Evolutionary conservation across 2,888 invertebrate species (phyloP).

Genomic region (Uropetala carovei): DNA sequence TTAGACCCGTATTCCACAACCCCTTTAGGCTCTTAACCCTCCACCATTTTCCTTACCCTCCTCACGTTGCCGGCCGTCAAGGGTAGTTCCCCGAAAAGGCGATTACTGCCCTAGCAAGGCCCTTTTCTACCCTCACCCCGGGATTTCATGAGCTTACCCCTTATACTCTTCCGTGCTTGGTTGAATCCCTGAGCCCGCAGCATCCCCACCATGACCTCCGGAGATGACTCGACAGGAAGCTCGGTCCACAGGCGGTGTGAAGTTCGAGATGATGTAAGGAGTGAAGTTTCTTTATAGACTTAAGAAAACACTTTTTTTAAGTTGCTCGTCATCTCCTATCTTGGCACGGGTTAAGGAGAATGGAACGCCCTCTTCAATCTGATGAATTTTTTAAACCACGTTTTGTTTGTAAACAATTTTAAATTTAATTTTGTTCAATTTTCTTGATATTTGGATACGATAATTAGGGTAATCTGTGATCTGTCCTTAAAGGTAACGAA

Average conservation of each 20-base stretch:
- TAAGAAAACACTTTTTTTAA: neutral
- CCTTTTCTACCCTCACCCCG: neutral
- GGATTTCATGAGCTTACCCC: constrained; percentile 35
- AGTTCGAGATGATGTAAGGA: neutral
- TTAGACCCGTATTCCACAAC: too few relatives aligned
- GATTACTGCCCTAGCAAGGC: constrained; percentile 19
- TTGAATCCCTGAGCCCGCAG: constrained; percentile 35
- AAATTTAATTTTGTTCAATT: too few relatives aligned
- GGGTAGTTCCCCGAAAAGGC: constrained; percentile 24
- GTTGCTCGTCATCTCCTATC: too few relatives aligned
- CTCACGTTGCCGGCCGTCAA: neutral
- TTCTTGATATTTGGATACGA: too few relatives aligned
- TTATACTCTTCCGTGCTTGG: constrained; percentile 19
- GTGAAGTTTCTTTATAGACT: neutral
- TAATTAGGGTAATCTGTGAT: too few relatives aligned
- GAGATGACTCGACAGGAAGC: constrained; percentile 24
- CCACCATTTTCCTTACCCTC: constrained; percentile 16
- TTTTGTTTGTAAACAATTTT: too few relatives aligned
- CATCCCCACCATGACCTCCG: constrained; percentile 14
- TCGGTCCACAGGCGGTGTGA: neutral
- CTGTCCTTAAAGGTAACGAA: too few relatives aligned
- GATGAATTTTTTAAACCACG: too few relatives aligned
- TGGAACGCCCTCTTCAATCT: too few relatives aligned
- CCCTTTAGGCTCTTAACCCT: neutral
- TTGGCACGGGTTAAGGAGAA: too few relatives aligned